A percentile compares a stretch with the other conserved stretches of the same genome.
These are phyloP conservation scores for Notocelia uddmanniana DNA, from an alignment of 2,888 invertebrate genomes.

Conservation along the genomic window DNA sequence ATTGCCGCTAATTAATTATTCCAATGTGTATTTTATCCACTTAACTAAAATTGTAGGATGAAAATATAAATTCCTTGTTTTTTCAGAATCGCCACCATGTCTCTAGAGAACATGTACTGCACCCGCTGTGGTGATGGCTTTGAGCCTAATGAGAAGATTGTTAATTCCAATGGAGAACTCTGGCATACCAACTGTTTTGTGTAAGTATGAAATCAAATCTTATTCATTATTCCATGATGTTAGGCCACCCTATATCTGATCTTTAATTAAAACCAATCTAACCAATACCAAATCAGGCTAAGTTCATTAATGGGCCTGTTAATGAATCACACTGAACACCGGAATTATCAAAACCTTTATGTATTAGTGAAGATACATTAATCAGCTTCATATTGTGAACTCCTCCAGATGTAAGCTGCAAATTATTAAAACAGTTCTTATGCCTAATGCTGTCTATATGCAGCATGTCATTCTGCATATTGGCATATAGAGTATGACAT, in stretches of 20 bases:
- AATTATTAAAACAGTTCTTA: no score
- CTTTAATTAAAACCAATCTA: no score
- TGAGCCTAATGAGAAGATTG: conserved; percentile 98
- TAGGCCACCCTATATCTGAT: no score
- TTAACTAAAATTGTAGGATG: neutral
- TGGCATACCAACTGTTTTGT: conserved; percentile 99
- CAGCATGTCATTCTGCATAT: no score
- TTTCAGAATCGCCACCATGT: conserved; percentile 88
- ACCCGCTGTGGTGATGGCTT: conserved; percentile 98
- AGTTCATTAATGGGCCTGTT: neutral
- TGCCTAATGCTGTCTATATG: no score
- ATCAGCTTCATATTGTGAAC: no score
- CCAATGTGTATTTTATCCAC: neutral
- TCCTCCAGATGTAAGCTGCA: no score
- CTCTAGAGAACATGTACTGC: conserved; percentile 96
- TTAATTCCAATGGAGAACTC: conserved; percentile 98
- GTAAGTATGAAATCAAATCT: conserved; percentile 86
- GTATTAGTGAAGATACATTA: no score
- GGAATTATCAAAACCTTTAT: no score
- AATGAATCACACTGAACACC: neutral
- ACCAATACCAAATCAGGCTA: neutral
- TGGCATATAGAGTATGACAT: no score
- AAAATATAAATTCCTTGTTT: conserved; percentile 14
- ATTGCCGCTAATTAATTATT: neutral
- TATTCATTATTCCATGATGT: no score